Evolutionary conservation across 2,797 vertebrate genomes (phyloP).

Genomic region (Mormyrops boulengeri): DNA sequence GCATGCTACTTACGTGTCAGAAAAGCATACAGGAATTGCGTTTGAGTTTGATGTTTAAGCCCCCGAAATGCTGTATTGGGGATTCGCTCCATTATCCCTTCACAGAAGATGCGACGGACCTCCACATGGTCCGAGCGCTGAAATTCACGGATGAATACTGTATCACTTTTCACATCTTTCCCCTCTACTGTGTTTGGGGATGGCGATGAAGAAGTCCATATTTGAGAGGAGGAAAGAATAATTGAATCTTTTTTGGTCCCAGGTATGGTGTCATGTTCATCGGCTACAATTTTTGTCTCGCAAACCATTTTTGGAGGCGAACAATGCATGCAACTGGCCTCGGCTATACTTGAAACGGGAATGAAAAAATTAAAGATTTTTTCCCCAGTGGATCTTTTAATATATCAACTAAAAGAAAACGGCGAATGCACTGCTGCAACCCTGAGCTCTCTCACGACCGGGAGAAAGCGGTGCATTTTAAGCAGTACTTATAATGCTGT

Average conservation of each 20-base stretch:
- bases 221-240: conserved; percentile 64
- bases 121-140: conserved; percentile 75
- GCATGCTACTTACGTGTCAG: conserved; percentile 74
- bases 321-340: conserved; percentile 87
- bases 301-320: conserved; percentile 96
- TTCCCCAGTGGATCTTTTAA: not conserved
- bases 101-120: conserved; percentile 88
- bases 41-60: conserved; percentile 76
- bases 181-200: conserved; percentile 51
- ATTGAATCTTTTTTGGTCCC: conserved; percentile 81
- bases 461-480: conserved; percentile 71
- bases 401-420: conserved; percentile 50
- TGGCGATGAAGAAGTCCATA: conserved; percentile 72
- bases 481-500: conserved; percentile 79
- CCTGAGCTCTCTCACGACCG: conserved; percentile 71
- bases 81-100: conserved; percentile 92
- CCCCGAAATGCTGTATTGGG: conserved; percentile 90
- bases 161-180: conserved; percentile 58
- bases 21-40: conserved; percentile 79
- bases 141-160: conserved; percentile 83
- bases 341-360: conserved; percentile 42
- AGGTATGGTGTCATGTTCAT: conserved; percentile 82
- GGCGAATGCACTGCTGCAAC: conserved; percentile 64
- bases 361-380: conserved; percentile 40
- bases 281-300: conserved; percentile 95